These are phyloP conservation scores for Netelia virgata DNA, from an alignment of 2,888 invertebrate species.

Conservation along the genomic window DNA sequence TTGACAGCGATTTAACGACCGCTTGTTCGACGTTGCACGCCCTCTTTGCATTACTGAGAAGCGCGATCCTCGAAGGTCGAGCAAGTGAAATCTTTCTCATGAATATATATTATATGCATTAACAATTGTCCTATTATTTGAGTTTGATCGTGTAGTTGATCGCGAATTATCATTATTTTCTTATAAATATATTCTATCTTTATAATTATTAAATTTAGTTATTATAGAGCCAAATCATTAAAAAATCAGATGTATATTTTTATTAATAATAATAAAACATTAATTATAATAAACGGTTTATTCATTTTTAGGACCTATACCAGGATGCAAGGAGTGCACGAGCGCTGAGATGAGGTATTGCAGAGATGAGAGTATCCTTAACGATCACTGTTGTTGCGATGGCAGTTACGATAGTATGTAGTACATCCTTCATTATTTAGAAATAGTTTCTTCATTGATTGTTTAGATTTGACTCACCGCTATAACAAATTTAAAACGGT, in stretches of 20 bases:
- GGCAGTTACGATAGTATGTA: slow-evolving; percentile 86
- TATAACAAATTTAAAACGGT: neutral
- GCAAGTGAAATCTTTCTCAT: neutral
- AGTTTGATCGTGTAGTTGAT: neutral
- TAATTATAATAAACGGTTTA: neutral
- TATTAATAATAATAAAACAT: neutral
- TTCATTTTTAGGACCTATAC: slow-evolving; percentile 81
- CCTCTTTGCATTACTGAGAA: slow-evolving; percentile 21
- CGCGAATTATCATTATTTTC: neutral
- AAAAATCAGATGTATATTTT: neutral
- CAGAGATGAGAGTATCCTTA: slow-evolving; percentile 87
- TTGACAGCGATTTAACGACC: slow-evolving; percentile 56
- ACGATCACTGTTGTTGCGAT: slow-evolving; percentile 88
- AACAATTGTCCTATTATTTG: slow-evolving; percentile 30
- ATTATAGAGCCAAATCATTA: neutral
- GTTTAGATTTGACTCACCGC: neutral
- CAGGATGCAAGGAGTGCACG: slow-evolving; percentile 89
- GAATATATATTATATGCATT: neutral
- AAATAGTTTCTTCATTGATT: slow-evolving; percentile 8
- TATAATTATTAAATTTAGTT: neutral
- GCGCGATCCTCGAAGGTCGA: slow-evolving; percentile 40
- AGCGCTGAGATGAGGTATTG: slow-evolving; percentile 88
- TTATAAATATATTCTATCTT: neutral
- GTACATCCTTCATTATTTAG: neutral
- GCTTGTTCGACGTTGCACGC: slow-evolving; percentile 37